Percentiles rank a stretch among this genome's conserved stretches.
Evolutionary conservation across 2,888 invertebrate species (phyloP).

Genomic region (Drosophila prostipennis): DNA sequence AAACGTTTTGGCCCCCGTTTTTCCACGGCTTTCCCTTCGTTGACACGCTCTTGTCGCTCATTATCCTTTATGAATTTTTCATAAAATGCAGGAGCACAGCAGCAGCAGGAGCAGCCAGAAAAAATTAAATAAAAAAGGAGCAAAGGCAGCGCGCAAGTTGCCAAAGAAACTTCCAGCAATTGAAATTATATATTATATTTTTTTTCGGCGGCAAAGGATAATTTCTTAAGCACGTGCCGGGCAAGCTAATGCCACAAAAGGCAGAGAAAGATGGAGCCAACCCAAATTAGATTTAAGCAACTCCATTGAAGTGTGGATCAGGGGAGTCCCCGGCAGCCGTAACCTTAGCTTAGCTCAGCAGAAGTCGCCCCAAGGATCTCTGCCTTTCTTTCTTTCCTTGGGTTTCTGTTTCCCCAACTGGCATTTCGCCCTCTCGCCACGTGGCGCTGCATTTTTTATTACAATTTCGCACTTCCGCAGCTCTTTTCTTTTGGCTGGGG

Average conservation of each 20-base stretch:
- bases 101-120: constrained; percentile 33
- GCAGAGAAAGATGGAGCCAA: constrained; percentile 16
- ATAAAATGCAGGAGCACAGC: constrained; percentile 65
- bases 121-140: constrained; percentile 7
- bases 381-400: not conserved
- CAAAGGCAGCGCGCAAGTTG: constrained; percentile 4
- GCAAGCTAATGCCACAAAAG: constrained; percentile 66
- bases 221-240: constrained; percentile 71
- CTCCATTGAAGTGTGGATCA: constrained; percentile 63
- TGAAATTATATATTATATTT: constrained; percentile 55
- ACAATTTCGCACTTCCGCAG: constrained; percentile 65
- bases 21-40: constrained; percentile 44
- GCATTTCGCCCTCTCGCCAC: constrained; percentile 26
- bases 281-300: constrained; percentile 69
- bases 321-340: constrained; percentile 50
- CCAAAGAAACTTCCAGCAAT: constrained; percentile 58
- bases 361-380: constrained; percentile 37
- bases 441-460: constrained; percentile 68
- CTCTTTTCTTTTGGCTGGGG: constrained; percentile 19
- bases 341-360: constrained; percentile 51
- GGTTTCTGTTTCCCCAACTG: not conserved
- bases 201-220: constrained; percentile 46
- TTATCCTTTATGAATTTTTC: constrained; percentile 83
- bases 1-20: constrained; percentile 67
- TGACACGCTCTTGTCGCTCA: constrained; percentile 81